These are phyloP conservation scores for Naja naja DNA, from an alignment of 2,113 vertebrate genomes.

Conservation along the genomic window DNA sequence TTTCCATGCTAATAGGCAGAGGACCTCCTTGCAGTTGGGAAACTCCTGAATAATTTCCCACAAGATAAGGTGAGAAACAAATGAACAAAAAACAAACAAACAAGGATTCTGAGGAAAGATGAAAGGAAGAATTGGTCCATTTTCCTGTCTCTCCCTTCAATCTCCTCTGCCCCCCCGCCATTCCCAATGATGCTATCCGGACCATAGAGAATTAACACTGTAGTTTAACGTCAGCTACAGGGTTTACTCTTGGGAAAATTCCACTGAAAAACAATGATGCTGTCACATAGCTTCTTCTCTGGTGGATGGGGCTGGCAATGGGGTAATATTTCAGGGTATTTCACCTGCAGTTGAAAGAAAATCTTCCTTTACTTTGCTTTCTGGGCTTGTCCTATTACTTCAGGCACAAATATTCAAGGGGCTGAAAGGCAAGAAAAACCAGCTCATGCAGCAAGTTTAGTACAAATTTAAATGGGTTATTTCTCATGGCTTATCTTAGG, in stretches of 20 bases:
- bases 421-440: constrained; percentile 8
- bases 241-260: background rate
- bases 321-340: background rate
- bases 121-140: background rate
- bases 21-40: background rate
- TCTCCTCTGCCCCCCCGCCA: background rate
- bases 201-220: background rate
- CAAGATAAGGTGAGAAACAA: background rate
- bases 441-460: background rate
- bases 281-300: background rate
- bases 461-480: background rate
- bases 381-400: background rate
- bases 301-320: background rate
- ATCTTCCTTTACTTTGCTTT: background rate
- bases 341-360: background rate
- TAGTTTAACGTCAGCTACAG: background rate
- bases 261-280: background rate
- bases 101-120: background rate
- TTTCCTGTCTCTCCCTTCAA: background rate
- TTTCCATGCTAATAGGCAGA: background rate
- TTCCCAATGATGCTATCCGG: background rate
- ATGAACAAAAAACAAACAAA: background rate
- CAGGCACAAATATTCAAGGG: background rate
- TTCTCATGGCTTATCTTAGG: background rate
- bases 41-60: background rate